These are phyloP conservation scores for Stenichneumon culpator DNA, from an alignment of 2,888 invertebrate genomes.

Conservation along the genomic window DNA sequence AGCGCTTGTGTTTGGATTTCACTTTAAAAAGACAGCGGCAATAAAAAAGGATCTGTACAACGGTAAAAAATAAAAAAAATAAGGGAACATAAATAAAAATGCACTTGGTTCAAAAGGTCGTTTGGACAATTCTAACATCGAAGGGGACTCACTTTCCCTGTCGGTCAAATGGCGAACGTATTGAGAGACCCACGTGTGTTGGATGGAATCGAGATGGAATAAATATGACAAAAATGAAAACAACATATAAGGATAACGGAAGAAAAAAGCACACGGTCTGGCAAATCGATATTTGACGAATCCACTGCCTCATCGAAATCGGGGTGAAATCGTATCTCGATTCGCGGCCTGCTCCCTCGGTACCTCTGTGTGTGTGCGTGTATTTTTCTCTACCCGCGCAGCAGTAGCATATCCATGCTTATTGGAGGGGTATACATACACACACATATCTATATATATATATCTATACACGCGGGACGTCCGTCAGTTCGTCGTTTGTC, in stretches of 20 bases:
- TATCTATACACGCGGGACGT: constrained; percentile 38
- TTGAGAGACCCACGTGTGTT: constrained; percentile 36
- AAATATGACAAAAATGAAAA: constrained; percentile 45
- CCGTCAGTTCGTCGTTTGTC: constrained; percentile 71
- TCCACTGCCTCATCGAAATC: constrained; percentile 50
- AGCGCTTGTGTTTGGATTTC: background rate
- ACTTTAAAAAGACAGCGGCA: background rate
- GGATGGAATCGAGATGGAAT: constrained; percentile 34
- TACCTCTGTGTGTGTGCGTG: constrained; percentile 43
- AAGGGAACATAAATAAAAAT: background rate
- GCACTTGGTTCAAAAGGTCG: constrained; percentile 23
- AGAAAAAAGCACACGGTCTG: constrained; percentile 49
- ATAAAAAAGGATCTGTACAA: constrained; percentile 15
- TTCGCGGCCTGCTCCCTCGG: constrained; percentile 60
- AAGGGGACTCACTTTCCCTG: background rate
- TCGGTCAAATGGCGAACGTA: constrained; percentile 33
- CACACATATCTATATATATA: background rate
- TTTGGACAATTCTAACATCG: constrained; percentile 39
- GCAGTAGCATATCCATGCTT: constrained; percentile 4
- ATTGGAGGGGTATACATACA: background rate
- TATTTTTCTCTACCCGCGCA: constrained; percentile 46
- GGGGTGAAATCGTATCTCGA: constrained; percentile 66
- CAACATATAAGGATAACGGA: constrained; percentile 36
- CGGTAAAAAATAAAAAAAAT: constrained; percentile 17
- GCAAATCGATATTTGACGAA: constrained; percentile 68